Conservation (phyloP, 2,888 invertebrate genomes). For the Clivina fossor region DNA sequence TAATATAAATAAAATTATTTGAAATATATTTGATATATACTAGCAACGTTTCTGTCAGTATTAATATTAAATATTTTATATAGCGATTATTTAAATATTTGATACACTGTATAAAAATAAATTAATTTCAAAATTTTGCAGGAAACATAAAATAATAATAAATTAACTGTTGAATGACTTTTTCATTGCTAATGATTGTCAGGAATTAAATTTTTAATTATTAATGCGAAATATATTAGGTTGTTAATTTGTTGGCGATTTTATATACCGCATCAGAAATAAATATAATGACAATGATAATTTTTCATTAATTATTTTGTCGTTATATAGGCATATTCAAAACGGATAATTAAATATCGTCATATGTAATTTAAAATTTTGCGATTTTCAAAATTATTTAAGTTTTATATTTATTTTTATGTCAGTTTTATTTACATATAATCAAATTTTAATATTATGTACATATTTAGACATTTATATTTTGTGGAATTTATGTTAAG, state of each 20-base stretch:
- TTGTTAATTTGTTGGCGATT: background rate
- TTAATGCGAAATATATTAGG: conserved; percentile 10
- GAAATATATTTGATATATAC: no score
- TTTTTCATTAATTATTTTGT: background rate
- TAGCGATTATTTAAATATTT: background rate
- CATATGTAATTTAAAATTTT: no score
- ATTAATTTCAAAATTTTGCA: background rate
- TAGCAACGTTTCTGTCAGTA: background rate
- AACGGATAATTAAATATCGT: no score
- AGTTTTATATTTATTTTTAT: no score
- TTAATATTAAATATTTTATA: background rate
- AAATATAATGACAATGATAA: background rate
- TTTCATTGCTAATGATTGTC: conserved; percentile 23
- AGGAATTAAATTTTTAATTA: conserved; percentile 26
- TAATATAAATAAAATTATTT: no score
- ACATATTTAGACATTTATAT: no score
- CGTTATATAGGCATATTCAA: background rate
- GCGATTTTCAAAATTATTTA: no score
- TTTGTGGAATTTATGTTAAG: no score
- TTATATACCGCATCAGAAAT: background rate
- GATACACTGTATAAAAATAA: background rate
- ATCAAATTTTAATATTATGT: no score
- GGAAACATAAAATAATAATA: background rate
- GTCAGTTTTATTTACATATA: no score
- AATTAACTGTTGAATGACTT: conserved; percentile 20